Conservation (phyloP, 2,797 vertebrate species). For the Pachyuromys duprasi region DNA sequence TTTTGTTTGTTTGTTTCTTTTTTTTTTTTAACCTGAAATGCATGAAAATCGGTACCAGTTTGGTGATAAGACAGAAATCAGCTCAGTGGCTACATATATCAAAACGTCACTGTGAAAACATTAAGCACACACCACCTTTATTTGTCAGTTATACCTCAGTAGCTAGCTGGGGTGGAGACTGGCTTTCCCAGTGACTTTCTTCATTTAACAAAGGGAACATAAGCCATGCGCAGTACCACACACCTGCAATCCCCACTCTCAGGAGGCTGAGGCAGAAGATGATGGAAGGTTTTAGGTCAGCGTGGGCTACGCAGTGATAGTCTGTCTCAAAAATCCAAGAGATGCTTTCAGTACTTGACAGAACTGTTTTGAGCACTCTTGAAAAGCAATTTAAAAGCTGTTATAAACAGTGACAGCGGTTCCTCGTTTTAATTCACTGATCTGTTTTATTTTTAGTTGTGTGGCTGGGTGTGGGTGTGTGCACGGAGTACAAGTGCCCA, state of each 20-base stretch:
- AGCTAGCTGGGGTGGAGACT: background rate
- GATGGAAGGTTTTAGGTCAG: background rate
- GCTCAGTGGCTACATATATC: background rate
- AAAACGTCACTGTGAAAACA: background rate
- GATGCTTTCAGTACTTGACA: background rate
- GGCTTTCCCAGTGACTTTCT: background rate
- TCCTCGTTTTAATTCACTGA: background rate
- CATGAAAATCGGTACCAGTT: background rate
- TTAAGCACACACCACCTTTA: background rate
- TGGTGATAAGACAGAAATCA: background rate
- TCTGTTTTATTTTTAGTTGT: background rate
- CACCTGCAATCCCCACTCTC: background rate
- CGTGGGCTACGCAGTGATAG: background rate
- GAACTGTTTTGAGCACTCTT: slow-evolving; percentile 11
- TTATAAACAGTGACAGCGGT: slow-evolving; percentile 19
- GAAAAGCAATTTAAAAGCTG: background rate
- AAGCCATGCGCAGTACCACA: background rate
- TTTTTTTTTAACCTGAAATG: background rate
- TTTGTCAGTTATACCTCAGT: background rate
- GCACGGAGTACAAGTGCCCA: too few relatives aligned
- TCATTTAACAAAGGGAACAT: background rate
- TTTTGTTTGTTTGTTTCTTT: too few relatives aligned
- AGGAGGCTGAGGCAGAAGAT: background rate
- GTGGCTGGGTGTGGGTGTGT: background rate
- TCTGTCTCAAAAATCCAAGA: background rate